phyloP scores from a whole-genome alignment of 2,113 vertebrate species.

The Pampusana beccarii region DNA sequence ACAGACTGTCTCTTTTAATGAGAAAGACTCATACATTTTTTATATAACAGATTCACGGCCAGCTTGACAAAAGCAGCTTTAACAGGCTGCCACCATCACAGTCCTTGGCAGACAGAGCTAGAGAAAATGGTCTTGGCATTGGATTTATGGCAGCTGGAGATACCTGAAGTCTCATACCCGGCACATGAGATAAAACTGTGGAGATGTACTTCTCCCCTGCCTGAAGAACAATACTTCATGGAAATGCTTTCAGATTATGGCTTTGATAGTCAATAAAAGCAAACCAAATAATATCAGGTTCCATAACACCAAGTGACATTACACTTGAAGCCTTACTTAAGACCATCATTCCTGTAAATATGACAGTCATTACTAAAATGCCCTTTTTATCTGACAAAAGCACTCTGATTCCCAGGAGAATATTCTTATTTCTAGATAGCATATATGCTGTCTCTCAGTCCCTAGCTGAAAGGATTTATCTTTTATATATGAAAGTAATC shows the following conservation, averaged over 20 bases:
- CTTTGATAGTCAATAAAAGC: not conserved
- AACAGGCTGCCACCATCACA: not conserved
- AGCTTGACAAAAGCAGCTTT: not conserved
- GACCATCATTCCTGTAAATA: not conserved
- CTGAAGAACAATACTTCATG: not conserved
- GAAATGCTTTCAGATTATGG: not conserved
- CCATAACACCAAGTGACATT: not conserved
- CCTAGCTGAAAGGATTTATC: not conserved
- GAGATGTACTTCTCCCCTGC: not conserved
- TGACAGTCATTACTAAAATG: not conserved
- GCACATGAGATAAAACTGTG: not conserved
- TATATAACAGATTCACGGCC: not conserved
- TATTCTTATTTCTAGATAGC: not conserved
- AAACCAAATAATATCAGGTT: not conserved
- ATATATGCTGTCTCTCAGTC: rapidly evolving
- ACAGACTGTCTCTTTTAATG: not conserved
- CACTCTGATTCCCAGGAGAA: not conserved
- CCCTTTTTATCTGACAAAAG: not conserved
- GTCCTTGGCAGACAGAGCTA: not conserved
- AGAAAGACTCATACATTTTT: not conserved
- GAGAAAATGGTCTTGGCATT: not conserved
- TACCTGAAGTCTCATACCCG: not conserved
- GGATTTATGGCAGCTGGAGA: not conserved
- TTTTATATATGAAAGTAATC: not conserved
- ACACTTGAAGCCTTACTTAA: not conserved